Evolutionary conservation across 2,888 invertebrate genomes (phyloP).

Genomic region (Atrina japonica): DNA sequence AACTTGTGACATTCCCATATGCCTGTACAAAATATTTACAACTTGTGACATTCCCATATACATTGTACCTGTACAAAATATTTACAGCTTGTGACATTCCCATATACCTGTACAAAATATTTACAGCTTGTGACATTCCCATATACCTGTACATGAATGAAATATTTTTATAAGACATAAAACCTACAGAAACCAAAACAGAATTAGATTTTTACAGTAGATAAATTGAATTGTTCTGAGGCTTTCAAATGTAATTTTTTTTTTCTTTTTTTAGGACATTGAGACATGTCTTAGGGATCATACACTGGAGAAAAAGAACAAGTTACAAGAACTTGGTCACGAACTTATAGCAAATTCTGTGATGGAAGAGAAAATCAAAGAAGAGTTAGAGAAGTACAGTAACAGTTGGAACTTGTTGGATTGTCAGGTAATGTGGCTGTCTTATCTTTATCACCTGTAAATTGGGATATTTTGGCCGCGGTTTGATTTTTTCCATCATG

Average conservation of each 20-base stretch:
- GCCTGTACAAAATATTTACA: too few relatives aligned
- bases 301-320: slow-evolving; percentile 86
- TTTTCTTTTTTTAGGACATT: slow-evolving; percentile 85
- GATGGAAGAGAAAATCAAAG: slow-evolving; percentile 70
- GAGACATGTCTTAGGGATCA: slow-evolving; percentile 90
- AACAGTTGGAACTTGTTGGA: slow-evolving; percentile 59
- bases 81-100: too few relatives aligned
- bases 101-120: neutral
- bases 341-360: slow-evolving; percentile 89
- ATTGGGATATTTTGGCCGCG: too few relatives aligned
- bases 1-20: too few relatives aligned
- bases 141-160: too few relatives aligned
- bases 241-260: too few relatives aligned
- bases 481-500: neutral
- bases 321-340: slow-evolving; percentile 88
- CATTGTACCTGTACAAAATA: too few relatives aligned
- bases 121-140: too few relatives aligned
- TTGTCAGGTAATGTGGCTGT: slow-evolving; percentile 54
- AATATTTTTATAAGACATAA: too few relatives aligned
- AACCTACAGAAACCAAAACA: neutral
- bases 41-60: too few relatives aligned
- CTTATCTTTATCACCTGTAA: neutral
- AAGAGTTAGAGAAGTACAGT: slow-evolving; percentile 66
- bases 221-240: too few relatives aligned
- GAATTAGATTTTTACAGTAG: neutral